Evolutionary conservation across 92 coral and sea anemone genomes (phyloP).

Genomic region (Meandrina meandrites): DNA sequence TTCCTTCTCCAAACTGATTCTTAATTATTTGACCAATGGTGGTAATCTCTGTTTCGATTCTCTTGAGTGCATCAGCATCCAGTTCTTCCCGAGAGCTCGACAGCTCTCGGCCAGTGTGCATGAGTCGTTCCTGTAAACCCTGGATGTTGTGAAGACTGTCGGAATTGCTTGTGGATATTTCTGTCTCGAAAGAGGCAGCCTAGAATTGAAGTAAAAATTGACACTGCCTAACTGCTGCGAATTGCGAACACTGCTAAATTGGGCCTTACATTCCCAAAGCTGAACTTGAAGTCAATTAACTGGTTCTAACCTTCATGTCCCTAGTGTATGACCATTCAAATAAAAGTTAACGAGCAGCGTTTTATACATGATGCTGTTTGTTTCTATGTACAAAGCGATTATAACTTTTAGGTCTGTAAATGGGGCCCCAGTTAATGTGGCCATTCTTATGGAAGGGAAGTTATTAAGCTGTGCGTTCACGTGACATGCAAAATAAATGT

Average conservation of each 20-base stretch:
- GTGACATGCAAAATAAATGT: neutral
- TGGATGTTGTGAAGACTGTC: conserved; percentile 51
- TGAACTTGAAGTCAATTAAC: neutral
- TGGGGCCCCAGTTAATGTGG: neutral
- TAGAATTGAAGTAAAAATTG: neutral
- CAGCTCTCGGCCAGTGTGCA: conserved; percentile 65
- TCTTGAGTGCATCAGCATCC: conserved; percentile 65
- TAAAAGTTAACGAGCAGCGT: neutral
- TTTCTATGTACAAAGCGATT: too few relatives aligned
- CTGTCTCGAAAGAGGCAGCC: conserved; percentile 54
- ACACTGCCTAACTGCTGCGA: too few relatives aligned
- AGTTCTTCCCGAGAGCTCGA: conserved; percentile 49
- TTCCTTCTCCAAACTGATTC: conserved; percentile 66
- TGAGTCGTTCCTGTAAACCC: conserved; percentile 72
- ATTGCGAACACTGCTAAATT: neutral
- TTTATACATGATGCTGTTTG: neutral
- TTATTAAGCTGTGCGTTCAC: neutral
- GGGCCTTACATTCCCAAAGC: neutral
- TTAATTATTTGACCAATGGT: conserved; percentile 71
- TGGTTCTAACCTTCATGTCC: neutral
- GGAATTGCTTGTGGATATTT: conserved; percentile 49
- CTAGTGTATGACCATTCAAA: neutral
- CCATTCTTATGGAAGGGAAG: neutral
- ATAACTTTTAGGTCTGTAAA: neutral
- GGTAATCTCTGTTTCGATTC: conserved; percentile 79